Base-by-base conservation (phyloP, 1,140 invertebrate species). In the Plectus sambesii region DNA sequence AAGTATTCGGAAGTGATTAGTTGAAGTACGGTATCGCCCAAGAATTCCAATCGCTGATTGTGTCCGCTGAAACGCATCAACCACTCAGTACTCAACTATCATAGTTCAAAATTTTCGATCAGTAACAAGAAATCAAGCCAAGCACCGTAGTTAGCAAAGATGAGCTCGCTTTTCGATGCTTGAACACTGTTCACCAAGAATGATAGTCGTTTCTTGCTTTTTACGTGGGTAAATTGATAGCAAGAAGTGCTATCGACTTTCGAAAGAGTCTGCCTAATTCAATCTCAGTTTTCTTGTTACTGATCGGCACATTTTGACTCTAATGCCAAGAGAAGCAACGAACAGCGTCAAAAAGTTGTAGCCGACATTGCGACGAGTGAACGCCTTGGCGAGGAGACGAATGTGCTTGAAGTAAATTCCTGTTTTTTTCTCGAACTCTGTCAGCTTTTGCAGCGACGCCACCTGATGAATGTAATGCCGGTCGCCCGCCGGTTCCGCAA, bases 21-120 rank as follows among this genome's bases (percentile, higher is more conserved):
- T 68, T 98, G 92, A 17, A 99, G 72, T 8, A 99, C 88, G 0
- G 92, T 97, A 68, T 99, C 93, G 0, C 93, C 93, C 0, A 98
- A 74, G 73, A 97, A 98, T 74, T 99, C 93, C 33, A 99, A 73
- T 4, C 92, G 75, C 73, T 99, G 93, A 77, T 99, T 97, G 5
- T 93, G 92, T 19, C 93, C 93, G 38, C 77, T 80, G 61, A 50
- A 70, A 59, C 25, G 5, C 22, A n/a, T 27, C 6, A 41, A 33
- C 43, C 8, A 39, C 42, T 53, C 6, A 20, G 23, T 2, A n/a
- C 23, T 12, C 5, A 42, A 15, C 12, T 6, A 44, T 24, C 35
- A 19, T 3, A 19, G 19, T 5, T 22, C 23, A n/a, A n/a, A n/a
- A n/a, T n/a, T n/a, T n/a, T n/a, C n/a, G n/a, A n/a, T n/a, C n/a